Base-by-base conservation (phyloP, 2,797 vertebrate species). In the Xenopus petersii region DNA sequence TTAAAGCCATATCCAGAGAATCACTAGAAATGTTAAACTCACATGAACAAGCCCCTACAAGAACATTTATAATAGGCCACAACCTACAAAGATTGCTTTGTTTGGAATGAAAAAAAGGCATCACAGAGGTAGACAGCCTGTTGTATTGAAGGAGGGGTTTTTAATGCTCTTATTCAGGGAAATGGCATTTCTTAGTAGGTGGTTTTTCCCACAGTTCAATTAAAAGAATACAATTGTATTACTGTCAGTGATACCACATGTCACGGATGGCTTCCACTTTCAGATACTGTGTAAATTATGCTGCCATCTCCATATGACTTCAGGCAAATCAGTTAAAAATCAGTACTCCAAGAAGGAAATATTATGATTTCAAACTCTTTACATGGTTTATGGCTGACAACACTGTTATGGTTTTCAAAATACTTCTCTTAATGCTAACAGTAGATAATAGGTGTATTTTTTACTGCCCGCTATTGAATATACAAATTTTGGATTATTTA, bases 21-120 rank as follows among this genome's bases (percentile, higher is more conserved):
- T 74, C 64, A 60, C 63, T 58, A 56, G 63, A 64, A 66, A 59
- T 60, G 56, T 74, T 67, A 56, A 74, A 74, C 72, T 67, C 54
- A 47, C 46, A 67, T 5, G 46, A 49, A 56, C 72, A 74, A 74
- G 72, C 55, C 64, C 17, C 46, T 48, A 42, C 72, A 66, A 67
- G 72, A 59, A 17, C 33, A 48, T 60, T 46, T 60, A 54, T 33
- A 74, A 74, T 24, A 67, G 55, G 36, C 72, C 30, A 47, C 62
- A 51, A 48, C 17, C 54, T 65, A 56, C 30, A 73, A 73, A 66
- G 72, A 48, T 74, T 65, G 42, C 55, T 67, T 67, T 74, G 72
- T 67, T 74, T 26, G 42, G 54, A 55, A 59, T 42, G 59, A 61
- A 61, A 46, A 70, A 47, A 61, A 70, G 2, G 46, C 56, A 70